A percentile compares a stretch with the other conserved stretches of the same genome.
These are phyloP conservation scores for Hormiphora californensis DNA, from an alignment of 37 sponge, comb jelly and placozoan genomes.

Conservation along the genomic window DNA sequence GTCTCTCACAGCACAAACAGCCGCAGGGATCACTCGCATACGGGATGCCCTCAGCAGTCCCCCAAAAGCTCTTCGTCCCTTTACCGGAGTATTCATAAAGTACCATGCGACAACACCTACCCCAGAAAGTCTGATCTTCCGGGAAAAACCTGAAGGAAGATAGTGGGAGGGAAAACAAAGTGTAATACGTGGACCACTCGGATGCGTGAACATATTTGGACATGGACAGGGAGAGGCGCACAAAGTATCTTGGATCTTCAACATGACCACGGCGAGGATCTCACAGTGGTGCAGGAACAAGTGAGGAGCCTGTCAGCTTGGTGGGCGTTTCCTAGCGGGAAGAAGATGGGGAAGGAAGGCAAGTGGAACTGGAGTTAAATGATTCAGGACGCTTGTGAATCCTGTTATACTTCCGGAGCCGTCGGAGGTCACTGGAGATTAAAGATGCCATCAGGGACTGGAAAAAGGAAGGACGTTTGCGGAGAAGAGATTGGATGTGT, in stretches of 20 bases:
- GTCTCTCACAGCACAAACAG: no score
- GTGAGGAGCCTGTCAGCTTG: neutral
- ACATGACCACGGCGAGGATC: neutral
- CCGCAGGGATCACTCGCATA: no score
- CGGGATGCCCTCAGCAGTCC: neutral
- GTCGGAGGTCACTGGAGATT: neutral
- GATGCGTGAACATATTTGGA: constrained; percentile 1
- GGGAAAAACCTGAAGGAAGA: neutral
- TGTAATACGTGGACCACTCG: neutral
- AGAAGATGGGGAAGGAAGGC: neutral
- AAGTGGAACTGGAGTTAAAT: neutral
- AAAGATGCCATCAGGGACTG: neutral
- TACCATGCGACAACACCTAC: neutral
- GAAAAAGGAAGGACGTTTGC: neutral
- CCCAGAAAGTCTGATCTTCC: neutral
- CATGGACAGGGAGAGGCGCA: neutral
- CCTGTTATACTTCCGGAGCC: neutral
- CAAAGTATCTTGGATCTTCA: neutral
- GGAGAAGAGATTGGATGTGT: neutral
- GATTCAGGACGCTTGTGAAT: neutral
- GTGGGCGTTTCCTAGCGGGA: neutral
- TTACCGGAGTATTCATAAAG: neutral
- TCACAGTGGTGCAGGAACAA: neutral
- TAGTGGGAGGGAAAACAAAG: neutral
- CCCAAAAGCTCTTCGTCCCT: neutral